Percentiles rank a stretch among this genome's conserved stretches.
phyloP scores from a whole-genome alignment of 2,113 vertebrate genomes.

The Larimichthys polyactis region DNA sequence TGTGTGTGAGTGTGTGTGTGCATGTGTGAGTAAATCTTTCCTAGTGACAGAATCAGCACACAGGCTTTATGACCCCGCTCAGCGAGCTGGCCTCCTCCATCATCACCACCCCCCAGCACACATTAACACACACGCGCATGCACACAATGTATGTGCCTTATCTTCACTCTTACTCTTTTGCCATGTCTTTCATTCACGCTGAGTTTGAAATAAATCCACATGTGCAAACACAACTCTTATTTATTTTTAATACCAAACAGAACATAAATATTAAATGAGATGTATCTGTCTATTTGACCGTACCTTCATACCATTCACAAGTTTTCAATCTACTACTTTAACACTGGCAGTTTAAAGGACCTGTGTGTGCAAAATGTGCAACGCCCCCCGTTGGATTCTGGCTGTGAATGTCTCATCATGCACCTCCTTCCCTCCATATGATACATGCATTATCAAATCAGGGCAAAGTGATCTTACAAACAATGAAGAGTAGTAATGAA shows the following conservation, averaged over 20 bases:
- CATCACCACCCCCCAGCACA: conserved; percentile 53
- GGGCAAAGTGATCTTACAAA: no score
- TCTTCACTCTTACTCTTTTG: background rate
- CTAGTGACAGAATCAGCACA: conserved; percentile 81
- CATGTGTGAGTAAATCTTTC: conserved; percentile 72
- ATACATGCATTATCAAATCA: no score
- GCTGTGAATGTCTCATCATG: no score
- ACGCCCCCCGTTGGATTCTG: background rate
- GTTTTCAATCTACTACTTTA: background rate
- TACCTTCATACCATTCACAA: no score
- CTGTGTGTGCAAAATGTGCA: background rate
- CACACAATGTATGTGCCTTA: conserved; percentile 1
- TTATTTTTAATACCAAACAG: background rate
- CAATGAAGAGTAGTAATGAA: no score
- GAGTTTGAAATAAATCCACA: background rate
- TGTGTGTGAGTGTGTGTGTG: conserved; percentile 18
- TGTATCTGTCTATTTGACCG: background rate
- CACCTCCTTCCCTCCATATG: no score
- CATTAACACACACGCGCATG: conserved; percentile 23
- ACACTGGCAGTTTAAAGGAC: background rate
- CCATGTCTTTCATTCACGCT: background rate
- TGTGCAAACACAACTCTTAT: background rate
- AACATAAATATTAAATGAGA: background rate
- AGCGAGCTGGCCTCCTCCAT: conserved; percentile 67
- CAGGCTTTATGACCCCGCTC: conserved; percentile 72